Conservation (phyloP, 2,797 vertebrate species). For the Lepidocolaptes lacrymiger region DNA sequence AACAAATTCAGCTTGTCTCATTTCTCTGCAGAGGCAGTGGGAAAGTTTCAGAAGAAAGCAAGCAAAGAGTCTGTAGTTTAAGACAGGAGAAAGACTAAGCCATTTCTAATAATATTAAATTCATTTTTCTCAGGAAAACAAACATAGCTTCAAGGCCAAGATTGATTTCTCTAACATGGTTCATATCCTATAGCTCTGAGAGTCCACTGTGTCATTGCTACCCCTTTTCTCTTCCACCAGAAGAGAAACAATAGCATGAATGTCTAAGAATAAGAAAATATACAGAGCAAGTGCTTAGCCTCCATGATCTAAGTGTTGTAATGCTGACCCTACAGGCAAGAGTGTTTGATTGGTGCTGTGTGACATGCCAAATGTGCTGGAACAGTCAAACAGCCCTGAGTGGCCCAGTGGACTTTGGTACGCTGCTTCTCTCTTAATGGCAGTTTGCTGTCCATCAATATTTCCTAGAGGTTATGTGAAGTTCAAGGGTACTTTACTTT, state of each 20-base stretch:
- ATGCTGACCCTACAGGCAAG: neutral
- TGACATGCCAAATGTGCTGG: neutral
- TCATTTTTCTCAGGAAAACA: neutral
- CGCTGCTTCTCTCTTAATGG: slow-evolving; percentile 11
- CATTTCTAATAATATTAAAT: neutral
- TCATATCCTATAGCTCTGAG: neutral
- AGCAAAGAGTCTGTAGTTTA: neutral
- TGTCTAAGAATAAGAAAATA: neutral
- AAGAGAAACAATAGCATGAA: neutral
- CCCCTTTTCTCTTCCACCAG: neutral
- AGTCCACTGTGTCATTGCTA: neutral
- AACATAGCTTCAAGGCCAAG: neutral
- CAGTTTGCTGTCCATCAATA: slow-evolving; percentile 32
- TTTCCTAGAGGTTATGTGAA: neutral
- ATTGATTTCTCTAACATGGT: neutral
- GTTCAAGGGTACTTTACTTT: slow-evolving; percentile 35
- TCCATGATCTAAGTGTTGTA: neutral
- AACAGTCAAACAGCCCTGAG: neutral
- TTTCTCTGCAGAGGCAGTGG: neutral
- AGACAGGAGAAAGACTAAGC: neutral
- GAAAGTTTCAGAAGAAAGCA: neutral
- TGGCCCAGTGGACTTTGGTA: neutral
- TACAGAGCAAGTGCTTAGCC: neutral
- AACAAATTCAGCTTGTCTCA: neutral
- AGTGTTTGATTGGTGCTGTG: slow-evolving; percentile 11